Evolutionary conservation across 2,113 vertebrate genomes (phyloP).

Genomic region (Agapornis roseicollis): DNA sequence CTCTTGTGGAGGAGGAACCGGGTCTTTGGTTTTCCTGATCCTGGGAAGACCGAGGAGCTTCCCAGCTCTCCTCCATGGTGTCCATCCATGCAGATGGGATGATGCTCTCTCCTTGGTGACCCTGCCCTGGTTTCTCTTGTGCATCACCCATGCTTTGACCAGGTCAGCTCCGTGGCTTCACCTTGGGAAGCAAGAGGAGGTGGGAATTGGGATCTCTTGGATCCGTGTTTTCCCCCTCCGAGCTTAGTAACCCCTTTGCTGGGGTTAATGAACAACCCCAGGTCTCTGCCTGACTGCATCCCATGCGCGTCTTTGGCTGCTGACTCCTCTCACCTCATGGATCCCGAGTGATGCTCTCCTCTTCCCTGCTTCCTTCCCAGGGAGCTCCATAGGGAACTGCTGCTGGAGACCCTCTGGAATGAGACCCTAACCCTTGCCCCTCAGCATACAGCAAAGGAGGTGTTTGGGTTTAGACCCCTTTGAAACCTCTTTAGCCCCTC

Average conservation of each 20-base stretch:
- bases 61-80: neutral
- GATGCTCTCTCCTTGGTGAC: neutral
- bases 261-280: neutral
- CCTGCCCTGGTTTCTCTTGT: neutral
- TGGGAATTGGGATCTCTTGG: neutral
- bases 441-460: neutral
- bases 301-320: neutral
- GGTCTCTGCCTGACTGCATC: neutral
- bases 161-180: neutral
- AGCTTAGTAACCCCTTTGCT: neutral
- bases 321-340: neutral
- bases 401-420: neutral
- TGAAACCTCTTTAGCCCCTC: neutral
- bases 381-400: neutral
- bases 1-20: neutral
- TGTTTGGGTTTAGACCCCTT: neutral
- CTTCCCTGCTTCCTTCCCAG: neutral
- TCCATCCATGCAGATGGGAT: neutral
- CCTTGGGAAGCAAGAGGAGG: neutral
- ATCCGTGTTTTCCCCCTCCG: neutral
- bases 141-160: neutral
- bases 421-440: neutral
- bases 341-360: neutral
- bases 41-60: neutral
- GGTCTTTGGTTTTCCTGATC: neutral